Evolutionary conservation across 2,113 vertebrate species (phyloP), one percentile per base, ranked within the genome.

Genomic region (Eubucco bourcierii): DNA sequence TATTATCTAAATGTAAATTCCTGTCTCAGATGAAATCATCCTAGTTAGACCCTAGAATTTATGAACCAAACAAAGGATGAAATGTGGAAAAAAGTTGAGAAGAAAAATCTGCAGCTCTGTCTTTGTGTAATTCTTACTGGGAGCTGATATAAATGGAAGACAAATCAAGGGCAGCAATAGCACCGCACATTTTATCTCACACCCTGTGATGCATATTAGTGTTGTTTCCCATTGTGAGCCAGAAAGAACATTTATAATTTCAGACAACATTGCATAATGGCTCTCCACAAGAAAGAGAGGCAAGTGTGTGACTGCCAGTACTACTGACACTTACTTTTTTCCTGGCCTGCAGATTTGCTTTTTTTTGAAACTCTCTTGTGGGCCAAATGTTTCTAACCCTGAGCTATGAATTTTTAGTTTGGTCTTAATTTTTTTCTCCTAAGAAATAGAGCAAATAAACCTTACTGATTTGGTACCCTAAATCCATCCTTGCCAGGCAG

Each of bases 121-220:
- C 84, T 93, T 74, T 88, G 63, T 90, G 61, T 80, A 67, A 53
- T 91, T 93, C 88, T 95, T 89, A 46, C 64, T 41, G 79, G 74
- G 53, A 71, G 28, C 72, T 70, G 67, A 78, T 90, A 85, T 47
- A 90, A 94, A 90, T 88, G 88, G 88, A 91, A 95, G 90, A 74
- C 78, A 90, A 95, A 91, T 96, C 88, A 83, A 93, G 95, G 80
- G 76, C 83, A 95, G 79, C 90, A 93, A 70, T 88, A 77, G 73
- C 9, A 1, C 65, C 1, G 2, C 58, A 53, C 37, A 6, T 95
- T 95, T 93, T 95, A 80, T 88, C 90, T 95, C 85, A 64, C 80
- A 90, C 68, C 44, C 85, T 72, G 80, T 83, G 91, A 95, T 96
- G 90, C 53, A 72, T 94, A 94, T 93, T 90, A 93, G 85, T 71